Evolutionary conservation across 2,888 invertebrate species (phyloP).

Genomic region (Dynastes hyllus): DNA sequence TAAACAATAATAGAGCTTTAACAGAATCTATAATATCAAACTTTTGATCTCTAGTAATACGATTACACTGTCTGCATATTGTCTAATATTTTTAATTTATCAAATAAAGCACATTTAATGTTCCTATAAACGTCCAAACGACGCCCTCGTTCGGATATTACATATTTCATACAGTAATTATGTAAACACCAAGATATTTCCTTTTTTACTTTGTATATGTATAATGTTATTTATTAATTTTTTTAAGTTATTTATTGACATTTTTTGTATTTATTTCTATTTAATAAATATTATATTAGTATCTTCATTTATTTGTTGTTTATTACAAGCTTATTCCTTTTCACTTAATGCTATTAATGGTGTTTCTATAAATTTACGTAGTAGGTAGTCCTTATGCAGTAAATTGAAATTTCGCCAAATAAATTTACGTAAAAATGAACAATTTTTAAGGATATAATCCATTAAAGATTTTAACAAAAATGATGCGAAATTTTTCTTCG

Average conservation of each 20-base stretch:
- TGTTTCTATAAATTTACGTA: too few species aligned
- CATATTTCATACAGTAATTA: conserved; percentile 52
- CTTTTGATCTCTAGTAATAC: conserved; percentile 43
- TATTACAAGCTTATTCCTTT: neutral
- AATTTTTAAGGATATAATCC: too few species aligned
- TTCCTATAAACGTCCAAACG: conserved; percentile 49
- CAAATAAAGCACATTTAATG: conserved; percentile 45
- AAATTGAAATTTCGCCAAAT: too few species aligned
- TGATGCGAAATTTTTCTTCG: too few species aligned
- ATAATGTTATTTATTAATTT: conserved; percentile 53
- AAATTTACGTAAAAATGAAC: too few species aligned
- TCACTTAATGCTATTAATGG: neutral
- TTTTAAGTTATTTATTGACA: conserved; percentile 55
- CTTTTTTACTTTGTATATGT: conserved; percentile 53
- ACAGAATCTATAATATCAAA: conserved; percentile 37
- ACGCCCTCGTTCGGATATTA: conserved; percentile 38
- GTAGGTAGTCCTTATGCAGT: too few species aligned
- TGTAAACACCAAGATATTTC: conserved; percentile 53
- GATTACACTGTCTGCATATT: conserved; percentile 14
- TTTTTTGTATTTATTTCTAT: conserved; percentile 56
- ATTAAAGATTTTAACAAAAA: too few species aligned
- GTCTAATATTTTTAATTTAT: conserved; percentile 41
- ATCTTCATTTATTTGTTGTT: conserved; percentile 2
- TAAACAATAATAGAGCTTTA: conserved; percentile 24
- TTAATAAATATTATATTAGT: conserved; percentile 53